phyloP scores from a whole-genome alignment of 2,797 vertebrate genomes.

The Eospalax fontanierii region DNA sequence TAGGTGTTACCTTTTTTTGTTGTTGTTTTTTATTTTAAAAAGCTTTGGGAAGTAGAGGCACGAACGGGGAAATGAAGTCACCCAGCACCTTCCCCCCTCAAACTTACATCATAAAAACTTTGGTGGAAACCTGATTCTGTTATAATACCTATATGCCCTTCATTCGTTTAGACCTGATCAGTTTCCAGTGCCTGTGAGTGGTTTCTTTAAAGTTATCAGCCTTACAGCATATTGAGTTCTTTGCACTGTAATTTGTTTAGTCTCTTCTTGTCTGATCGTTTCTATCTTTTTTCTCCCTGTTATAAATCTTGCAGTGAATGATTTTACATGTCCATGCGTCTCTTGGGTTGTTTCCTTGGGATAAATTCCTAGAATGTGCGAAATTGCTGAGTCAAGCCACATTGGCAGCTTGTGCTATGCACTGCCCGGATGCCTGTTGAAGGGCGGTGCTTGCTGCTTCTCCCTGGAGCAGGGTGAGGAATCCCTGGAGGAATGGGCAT shows the following conservation, averaged over 20 bases:
- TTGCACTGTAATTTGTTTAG: background rate
- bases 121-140: background rate
- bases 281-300: background rate
- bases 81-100: background rate
- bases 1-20: too few species aligned
- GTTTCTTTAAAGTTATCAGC: background rate
- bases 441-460: background rate
- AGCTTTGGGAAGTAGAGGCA: constrained; percentile 6
- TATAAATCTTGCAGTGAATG: background rate
- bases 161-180: background rate
- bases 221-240: background rate
- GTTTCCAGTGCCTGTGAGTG: background rate
- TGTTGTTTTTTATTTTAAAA: constrained; percentile 37
- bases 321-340: background rate
- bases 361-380: background rate
- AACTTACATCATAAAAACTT: background rate
- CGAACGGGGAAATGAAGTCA: background rate
- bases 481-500: background rate
- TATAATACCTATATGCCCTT: background rate
- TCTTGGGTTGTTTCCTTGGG: constrained; percentile 21
- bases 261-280: constrained; percentile 25
- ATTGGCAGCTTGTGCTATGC: background rate
- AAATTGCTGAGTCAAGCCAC: constrained; percentile 12
- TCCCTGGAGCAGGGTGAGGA: background rate
- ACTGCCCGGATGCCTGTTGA: background rate